These are phyloP conservation scores for Apus apus DNA, from an alignment of 2,113 vertebrate genomes.

Conservation along the genomic window DNA sequence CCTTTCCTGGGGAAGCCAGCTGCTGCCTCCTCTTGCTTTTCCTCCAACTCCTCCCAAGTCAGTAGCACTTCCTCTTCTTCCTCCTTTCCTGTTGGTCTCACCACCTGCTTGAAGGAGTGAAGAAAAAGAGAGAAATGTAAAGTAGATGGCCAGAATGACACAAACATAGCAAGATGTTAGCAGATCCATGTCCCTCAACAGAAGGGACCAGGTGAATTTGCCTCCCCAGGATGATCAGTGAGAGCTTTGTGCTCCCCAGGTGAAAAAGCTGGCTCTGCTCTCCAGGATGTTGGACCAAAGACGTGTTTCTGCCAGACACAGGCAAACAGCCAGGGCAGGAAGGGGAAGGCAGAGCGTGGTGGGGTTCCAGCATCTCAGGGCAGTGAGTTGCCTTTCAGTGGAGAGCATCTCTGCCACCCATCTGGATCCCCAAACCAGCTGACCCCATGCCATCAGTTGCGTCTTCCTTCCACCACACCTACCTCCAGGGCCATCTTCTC, in stretches of 20 bases:
- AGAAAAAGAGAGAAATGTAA: neutral
- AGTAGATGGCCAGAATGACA: neutral
- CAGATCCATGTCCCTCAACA: neutral
- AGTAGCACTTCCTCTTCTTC: neutral
- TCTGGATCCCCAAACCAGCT: neutral
- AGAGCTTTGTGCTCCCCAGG: neutral
- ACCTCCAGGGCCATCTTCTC: neutral
- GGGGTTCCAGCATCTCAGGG: neutral
- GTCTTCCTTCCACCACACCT: neutral
- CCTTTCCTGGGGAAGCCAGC: neutral
- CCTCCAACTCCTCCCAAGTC: neutral
- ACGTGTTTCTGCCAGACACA: accelerated
- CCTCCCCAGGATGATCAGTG: neutral
- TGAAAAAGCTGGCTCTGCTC: neutral
- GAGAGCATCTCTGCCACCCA: neutral
- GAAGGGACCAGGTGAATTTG: neutral
- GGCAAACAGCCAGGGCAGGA: neutral
- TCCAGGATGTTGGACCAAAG: neutral
- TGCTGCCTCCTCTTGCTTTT: neutral
- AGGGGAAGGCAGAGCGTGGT: neutral
- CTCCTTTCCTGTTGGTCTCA: neutral
- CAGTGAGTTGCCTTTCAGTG: neutral
- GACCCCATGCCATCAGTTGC: neutral
- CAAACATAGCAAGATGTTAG: neutral
- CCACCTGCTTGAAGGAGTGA: neutral